Percentiles rank a stretch among this genome's conserved stretches.
Evolutionary conservation across 2,888 invertebrate species (phyloP).

Genomic region (Liopterus haemorrhoidalis): DNA sequence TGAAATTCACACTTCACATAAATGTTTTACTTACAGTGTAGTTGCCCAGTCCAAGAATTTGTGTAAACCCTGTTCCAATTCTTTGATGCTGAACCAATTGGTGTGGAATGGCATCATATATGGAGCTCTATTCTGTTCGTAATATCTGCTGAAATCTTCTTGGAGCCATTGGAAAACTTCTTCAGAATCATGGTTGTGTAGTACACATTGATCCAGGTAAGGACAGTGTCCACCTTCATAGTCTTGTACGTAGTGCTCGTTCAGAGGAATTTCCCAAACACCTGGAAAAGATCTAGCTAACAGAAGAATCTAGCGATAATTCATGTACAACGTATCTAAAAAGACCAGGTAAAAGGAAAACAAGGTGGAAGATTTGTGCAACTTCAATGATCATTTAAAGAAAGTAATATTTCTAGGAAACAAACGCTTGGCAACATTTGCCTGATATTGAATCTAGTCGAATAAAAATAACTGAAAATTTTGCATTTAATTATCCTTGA

Average conservation of each 20-base stretch:
- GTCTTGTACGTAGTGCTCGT: conserved; percentile 80
- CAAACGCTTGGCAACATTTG: too few relatives aligned
- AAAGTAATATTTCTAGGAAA: too few relatives aligned
- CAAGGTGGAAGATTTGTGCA: background rate
- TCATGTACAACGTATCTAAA: background rate
- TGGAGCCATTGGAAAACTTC: conserved; percentile 82
- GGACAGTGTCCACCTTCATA: conserved; percentile 91
- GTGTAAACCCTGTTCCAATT: conserved; percentile 71
- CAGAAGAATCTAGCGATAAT: conserved; percentile 14
- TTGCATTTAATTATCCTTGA: too few relatives aligned
- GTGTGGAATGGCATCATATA: conserved; percentile 96
- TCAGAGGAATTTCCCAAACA: conserved; percentile 89
- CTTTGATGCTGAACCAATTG: conserved; percentile 91
- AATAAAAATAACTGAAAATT: too few relatives aligned
- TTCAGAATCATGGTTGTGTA: conserved; percentile 72
- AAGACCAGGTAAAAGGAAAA: background rate
- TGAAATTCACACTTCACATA: background rate
- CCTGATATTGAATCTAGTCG: too few relatives aligned
- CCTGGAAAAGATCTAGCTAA: conserved; percentile 48
- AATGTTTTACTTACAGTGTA: conserved; percentile 54
- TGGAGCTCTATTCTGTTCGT: conserved; percentile 81
- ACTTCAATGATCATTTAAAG: too few relatives aligned
- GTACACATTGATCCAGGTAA: conserved; percentile 85
- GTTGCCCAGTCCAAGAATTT: conserved; percentile 81
- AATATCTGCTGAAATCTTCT: conserved; percentile 80